Evolutionary conservation across 2,888 invertebrate species (phyloP), one percentile per base, ranked within the genome.

Genomic region (Drosophila aldrichi): DNA sequence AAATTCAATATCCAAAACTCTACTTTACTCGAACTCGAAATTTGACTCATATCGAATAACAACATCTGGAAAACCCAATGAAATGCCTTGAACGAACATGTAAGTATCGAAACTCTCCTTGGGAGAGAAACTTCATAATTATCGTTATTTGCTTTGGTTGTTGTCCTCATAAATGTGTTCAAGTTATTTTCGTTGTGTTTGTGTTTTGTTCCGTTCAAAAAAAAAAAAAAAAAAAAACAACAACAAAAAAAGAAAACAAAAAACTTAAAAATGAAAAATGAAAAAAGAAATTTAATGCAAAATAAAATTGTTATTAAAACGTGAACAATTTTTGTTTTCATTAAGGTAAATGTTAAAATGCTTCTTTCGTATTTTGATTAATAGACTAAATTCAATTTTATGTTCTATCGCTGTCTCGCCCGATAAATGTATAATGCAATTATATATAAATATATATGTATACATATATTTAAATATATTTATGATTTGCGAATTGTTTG

Each of bases 61-160:
- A 55, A 65, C 73, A 77, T 77, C 74, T 76, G 76, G 73, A 78
- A 70, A 63, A 43, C 52, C 49, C 55, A 56, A 18, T 71, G 64
- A 76, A 69, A 59, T 59, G 16, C 25, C 56, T 64, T 40, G 25
- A 34, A 56, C 41, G 49, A 69, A 81, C 81, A 85, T 78, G 86
- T 86, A 86, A 86, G 86, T 86, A 86, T 81, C 74, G 52, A 58
- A 71, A 74, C 54, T 67, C 69, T 65, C 62, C 71, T 51, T 59
- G 62, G 57, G 70, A 70, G 59, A 80, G 59, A 78, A 56, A 64
- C 65, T 67, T 82, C 83, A 84, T 84, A 74, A 80, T 78, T 85
- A 81, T 80, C 73, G 83, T 85, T 83, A 83, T 86, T 82, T 83
- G 86, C 86, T 84, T 85, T 85, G 83, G 86, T 84, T 85, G 83